phyloP scores from a whole-genome alignment of 2,797 vertebrate genomes.

The Threskiornis aethiopicus region DNA sequence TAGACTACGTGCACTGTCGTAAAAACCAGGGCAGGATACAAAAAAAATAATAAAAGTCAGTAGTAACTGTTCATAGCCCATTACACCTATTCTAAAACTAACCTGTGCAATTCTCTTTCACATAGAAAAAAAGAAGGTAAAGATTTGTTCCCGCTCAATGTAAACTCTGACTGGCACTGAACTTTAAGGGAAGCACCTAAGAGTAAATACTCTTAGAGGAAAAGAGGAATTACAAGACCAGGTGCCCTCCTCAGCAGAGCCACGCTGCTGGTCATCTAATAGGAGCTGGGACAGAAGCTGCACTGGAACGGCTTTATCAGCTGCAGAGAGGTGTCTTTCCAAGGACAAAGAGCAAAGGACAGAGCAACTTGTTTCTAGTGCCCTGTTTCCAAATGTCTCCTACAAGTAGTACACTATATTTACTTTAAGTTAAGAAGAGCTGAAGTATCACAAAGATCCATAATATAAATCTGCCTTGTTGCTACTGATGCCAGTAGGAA shows the following conservation, averaged over 20 bases:
- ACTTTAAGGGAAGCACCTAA: neutral
- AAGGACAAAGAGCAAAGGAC: neutral
- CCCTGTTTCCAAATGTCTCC: neutral
- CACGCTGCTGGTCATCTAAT: neutral
- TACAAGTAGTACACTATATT: neutral
- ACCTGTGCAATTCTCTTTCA: neutral
- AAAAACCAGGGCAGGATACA: neutral
- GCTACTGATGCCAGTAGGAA: neutral
- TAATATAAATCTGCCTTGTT: neutral
- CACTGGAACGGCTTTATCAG: rapidly evolving
- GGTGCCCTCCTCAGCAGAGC: neutral
- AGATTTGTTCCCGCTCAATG: neutral
- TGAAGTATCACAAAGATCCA: neutral
- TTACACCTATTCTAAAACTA: neutral
- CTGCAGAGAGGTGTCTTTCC: neutral
- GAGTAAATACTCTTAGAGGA: neutral
- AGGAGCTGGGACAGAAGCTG: neutral
- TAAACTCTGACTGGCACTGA: neutral
- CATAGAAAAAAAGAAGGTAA: neutral
- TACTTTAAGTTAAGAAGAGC: neutral
- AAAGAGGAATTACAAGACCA: neutral
- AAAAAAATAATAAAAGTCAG: neutral
- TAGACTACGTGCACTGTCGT: rapidly evolving
- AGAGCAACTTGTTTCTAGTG: neutral
- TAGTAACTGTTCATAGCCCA: neutral